These are phyloP conservation scores for Drosophila albomicans DNA, from an alignment of 1,140 invertebrate genomes.

Conservation along the genomic window DNA sequence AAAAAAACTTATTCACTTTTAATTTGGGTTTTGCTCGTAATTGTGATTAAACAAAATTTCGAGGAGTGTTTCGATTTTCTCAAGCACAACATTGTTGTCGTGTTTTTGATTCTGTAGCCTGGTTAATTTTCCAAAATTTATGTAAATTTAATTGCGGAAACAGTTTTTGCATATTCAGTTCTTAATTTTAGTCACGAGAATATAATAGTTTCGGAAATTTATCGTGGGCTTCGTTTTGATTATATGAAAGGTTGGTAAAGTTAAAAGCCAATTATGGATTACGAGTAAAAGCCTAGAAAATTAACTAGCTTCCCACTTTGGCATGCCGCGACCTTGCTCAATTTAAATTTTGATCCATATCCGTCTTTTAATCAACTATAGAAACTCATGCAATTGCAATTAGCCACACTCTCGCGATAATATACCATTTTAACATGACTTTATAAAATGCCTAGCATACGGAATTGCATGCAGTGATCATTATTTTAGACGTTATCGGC, in stretches of 20 bases:
- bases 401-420: slow-evolving; percentile 28
- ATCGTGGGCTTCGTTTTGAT: slow-evolving; percentile 53
- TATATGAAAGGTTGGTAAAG: slow-evolving; percentile 32
- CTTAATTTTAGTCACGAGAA: slow-evolving; percentile 52
- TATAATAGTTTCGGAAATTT: slow-evolving; percentile 34
- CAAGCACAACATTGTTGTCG: slow-evolving; percentile 4
- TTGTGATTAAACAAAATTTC: slow-evolving; percentile 27
- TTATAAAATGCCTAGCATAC: slow-evolving; percentile 18
- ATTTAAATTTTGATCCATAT: slow-evolving; percentile 37
- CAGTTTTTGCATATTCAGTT: slow-evolving; percentile 65
- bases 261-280: background rate
- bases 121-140: slow-evolving; percentile 60
- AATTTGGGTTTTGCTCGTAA: slow-evolving; percentile 20
- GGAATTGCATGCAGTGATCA: slow-evolving; percentile 32
- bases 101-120: background rate
- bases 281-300: slow-evolving; percentile 36
- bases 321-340: slow-evolving; percentile 30
- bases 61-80: slow-evolving; percentile 20
- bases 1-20: slow-evolving; percentile 29
- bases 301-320: background rate
- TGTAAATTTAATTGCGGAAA: slow-evolving; percentile 77
- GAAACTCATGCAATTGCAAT: slow-evolving; percentile 50
- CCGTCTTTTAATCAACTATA: slow-evolving; percentile 28
- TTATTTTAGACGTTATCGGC: slow-evolving; percentile 15
- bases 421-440: slow-evolving; percentile 47